Evolutionary conservation across 2,888 invertebrate species (phyloP).

Genomic region (Heliconius hortense): DNA sequence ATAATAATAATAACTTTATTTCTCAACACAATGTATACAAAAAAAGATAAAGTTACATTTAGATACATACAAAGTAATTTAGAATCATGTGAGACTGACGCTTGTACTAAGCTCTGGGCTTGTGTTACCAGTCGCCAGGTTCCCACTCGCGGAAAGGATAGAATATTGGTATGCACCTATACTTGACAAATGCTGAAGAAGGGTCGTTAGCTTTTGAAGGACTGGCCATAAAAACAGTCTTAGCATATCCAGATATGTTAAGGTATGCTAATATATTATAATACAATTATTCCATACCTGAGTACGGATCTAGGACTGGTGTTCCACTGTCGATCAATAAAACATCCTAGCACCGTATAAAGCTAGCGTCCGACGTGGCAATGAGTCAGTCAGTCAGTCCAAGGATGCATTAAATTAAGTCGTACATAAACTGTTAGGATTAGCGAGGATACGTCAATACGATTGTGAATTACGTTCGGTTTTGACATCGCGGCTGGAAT

Average conservation of each 20-base stretch:
- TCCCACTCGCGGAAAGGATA: too few relatives aligned
- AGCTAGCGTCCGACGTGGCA: conserved; percentile 42
- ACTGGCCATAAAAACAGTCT: neutral
- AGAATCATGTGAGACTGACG: too few relatives aligned
- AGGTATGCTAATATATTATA: neutral
- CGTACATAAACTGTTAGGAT: conserved; percentile 51
- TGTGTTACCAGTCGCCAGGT: too few relatives aligned
- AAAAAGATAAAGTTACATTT: too few relatives aligned
- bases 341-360: conserved; percentile 39
- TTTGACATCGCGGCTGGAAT: conserved; percentile 46
- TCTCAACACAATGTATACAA: too few relatives aligned
- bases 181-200: too few relatives aligned
- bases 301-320: neutral
- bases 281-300: conserved; percentile 4
- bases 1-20: too few relatives aligned
- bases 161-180: too few relatives aligned
- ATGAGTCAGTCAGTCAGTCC: conserved; percentile 35
- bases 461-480: conserved; percentile 46
- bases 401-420: conserved; percentile 56
- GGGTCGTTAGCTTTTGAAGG: neutral
- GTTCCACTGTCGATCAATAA: conserved; percentile 35
- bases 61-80: too few relatives aligned
- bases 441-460: conserved; percentile 59
- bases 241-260: neutral
- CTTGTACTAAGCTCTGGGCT: too few relatives aligned